Evolutionary conservation across 2,888 invertebrate genomes (phyloP), one percentile per base, ranked within the genome.

Genomic region (Machimus atricapillus): DNA sequence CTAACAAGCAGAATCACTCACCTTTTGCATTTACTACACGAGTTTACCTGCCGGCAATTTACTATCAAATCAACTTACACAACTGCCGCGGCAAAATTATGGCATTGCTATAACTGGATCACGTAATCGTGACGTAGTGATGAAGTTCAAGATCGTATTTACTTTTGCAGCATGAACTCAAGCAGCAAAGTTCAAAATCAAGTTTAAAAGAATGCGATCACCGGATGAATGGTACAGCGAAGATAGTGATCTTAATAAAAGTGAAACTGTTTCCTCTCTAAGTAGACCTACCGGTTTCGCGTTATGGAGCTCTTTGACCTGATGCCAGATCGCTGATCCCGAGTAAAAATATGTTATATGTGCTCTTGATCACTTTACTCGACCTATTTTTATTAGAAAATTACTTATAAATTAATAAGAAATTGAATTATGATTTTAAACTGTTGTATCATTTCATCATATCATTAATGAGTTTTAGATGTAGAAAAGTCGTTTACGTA

Each of bases 121-220:
- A 82, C 37, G 82, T 58, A 37, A 12, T 34, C 82, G 66, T 37
- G 34, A 46, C 37, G 66, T 16, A 52, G 14, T n/a, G 58, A 14
- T 19, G 82, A 82, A 82, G 82, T 82, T 82, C 82, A 82, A 82
- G 82, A 19, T 66, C 82, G 52, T 40, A 19, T 66, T 46, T 52
- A 52, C 52, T 23, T 52, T 9, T 19, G 58, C 82, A 34, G 27
- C n/a, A 16, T 31, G 9, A 82, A 31, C 66, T 46, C 27, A 14
- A 19, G 27, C 43, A 3, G 14, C 12, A 6, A 1, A 78, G n/a
- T 40, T 34, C n/a, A 58, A 82, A 58, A 34, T 58, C 82, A 82
- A 82, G 82, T 82, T 82, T 82, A 66, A 82, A 37, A 58, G 82
- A 82, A 58, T 82, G 82, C 82, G 58, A 58, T 82, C 82, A 40